Evolutionary conservation across 1,140 invertebrate species (phyloP).

Genomic region (Trichogramma pretiosum): DNA sequence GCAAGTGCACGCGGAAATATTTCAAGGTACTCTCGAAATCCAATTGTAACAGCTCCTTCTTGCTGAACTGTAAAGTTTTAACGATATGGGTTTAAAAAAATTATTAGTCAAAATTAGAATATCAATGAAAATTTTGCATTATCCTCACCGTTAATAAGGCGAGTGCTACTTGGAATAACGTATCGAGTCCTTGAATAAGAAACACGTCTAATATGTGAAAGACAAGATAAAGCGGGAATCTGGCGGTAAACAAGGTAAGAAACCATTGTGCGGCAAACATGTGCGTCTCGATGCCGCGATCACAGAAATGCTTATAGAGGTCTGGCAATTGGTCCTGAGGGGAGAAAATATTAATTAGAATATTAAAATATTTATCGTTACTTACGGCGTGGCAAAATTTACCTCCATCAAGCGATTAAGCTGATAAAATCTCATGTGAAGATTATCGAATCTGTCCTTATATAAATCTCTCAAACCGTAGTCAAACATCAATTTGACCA

Average conservation of each 20-base stretch:
- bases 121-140: too few relatives aligned
- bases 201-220: slow-evolving; percentile 97
- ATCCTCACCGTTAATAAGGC: slow-evolving; percentile 74
- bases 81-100: slow-evolving; percentile 3
- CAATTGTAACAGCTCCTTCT: slow-evolving; percentile 85
- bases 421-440: slow-evolving; percentile 93
- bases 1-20: slow-evolving; percentile 88
- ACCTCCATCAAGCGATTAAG: slow-evolving; percentile 91
- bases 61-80: slow-evolving; percentile 64
- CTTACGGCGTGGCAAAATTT: slow-evolving; percentile 19
- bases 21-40: slow-evolving; percentile 95
- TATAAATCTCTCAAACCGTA: slow-evolving; percentile 91
- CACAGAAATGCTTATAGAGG: slow-evolving; percentile 81
- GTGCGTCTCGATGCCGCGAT: slow-evolving; percentile 89
- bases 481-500: slow-evolving; percentile 95
- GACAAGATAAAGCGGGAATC: slow-evolving; percentile 95
- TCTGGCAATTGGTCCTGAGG: slow-evolving; percentile 81
- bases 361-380: slow-evolving; percentile 3
- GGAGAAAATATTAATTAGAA: slow-evolving; percentile 5
- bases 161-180: slow-evolving; percentile 91
- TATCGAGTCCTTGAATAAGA: slow-evolving; percentile 86
- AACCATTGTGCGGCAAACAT: slow-evolving; percentile 99
- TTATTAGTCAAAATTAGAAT: not conserved
- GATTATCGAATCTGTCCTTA: slow-evolving; percentile 91
- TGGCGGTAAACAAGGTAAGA: slow-evolving; percentile 94